Percentiles rank a stretch among this genome's conserved stretches.
Evolutionary conservation across 2,888 invertebrate genomes (phyloP).

Genomic region (Folsomia manolachei): DNA sequence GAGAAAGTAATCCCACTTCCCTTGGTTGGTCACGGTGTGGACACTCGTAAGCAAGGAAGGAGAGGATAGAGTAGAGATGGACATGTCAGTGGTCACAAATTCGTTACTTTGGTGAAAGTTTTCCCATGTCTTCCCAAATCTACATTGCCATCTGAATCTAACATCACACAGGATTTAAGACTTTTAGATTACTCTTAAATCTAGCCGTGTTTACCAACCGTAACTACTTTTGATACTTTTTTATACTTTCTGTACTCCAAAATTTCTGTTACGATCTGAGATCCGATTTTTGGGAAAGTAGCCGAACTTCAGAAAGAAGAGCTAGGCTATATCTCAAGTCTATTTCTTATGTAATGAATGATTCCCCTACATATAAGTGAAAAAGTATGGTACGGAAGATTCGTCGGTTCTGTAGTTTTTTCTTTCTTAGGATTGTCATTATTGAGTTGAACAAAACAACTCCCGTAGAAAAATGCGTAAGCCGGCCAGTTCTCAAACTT

Average conservation of each 20-base stretch:
- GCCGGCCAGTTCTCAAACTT: too few relatives aligned
- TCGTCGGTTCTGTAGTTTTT: too few relatives aligned
- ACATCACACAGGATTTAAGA: conserved; percentile 5
- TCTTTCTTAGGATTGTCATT: too few relatives aligned
- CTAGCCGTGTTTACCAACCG: background rate
- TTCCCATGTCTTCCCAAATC: background rate
- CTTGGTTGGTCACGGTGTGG: background rate
- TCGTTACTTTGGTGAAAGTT: background rate
- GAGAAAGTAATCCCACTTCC: background rate
- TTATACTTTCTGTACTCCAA: background rate
- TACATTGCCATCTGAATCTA: background rate
- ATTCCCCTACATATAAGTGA: too few relatives aligned
- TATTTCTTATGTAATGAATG: too few relatives aligned
- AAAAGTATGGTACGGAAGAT: too few relatives aligned
- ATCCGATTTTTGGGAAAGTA: too few relatives aligned
- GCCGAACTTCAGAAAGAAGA: too few relatives aligned
- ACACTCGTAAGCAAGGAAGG: background rate
- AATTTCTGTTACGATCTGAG: background rate
- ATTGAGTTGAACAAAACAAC: too few relatives aligned
- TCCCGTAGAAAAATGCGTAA: too few relatives aligned
- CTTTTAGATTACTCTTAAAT: conserved; percentile 5
- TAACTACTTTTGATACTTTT: background rate
- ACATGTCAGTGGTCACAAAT: background rate
- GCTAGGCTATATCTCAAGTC: too few relatives aligned
- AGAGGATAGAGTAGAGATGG: background rate